Base-by-base conservation (phyloP, 1,140 invertebrate genomes). In the Rhagoletis zephyria region DNA sequence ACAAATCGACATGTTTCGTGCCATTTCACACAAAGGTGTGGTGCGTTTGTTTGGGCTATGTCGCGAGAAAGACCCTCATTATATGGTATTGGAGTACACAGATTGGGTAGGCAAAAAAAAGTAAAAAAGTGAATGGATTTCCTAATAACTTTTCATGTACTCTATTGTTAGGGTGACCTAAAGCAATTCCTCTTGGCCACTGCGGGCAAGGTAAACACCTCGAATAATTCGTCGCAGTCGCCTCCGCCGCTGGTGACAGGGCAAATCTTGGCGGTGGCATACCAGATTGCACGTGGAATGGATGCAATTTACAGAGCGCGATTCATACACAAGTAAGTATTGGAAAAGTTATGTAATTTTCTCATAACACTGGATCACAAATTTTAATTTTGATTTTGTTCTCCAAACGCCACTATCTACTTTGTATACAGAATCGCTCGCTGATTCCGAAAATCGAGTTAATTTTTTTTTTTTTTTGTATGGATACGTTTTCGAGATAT, bases 171-270 rank as follows among this genome's bases (percentile, higher is more conserved):
- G 96, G 98, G 97, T n/a, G 97, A 98, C 93, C 94, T 98, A 85
- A 98, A 98, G 89, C 97, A 97, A 91, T 98, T 98, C 93, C 94
- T 98, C n/a, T 93, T 97, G 70, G 97, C 97, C 4, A 98, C 97
- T 5, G 92, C 92, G 14, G 92, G 92, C 9, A 93, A 92, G 60
- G 90, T 90, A 0, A 92, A 91, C 81, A 92, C 90, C 0, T 90
- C 91, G 4, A 90, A 87, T 64, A 88, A 91, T 51, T 90, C 90
- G 12, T 89, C 90, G n/a, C 91, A 93, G 7, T 81, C 74, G 19
- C 94, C 95, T 4, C 95, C 95, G 0, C 95, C 96, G 45, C 92
- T 98, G 0, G 95, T 95, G 1, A 94, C 95, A 0, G 93, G 95
- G 10, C 97, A 98, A 93, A 95, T 96, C 67, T 93, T 97, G 0